Conservation (phyloP, 2,797 vertebrate genomes). For the Rallus crepitans region DNA sequence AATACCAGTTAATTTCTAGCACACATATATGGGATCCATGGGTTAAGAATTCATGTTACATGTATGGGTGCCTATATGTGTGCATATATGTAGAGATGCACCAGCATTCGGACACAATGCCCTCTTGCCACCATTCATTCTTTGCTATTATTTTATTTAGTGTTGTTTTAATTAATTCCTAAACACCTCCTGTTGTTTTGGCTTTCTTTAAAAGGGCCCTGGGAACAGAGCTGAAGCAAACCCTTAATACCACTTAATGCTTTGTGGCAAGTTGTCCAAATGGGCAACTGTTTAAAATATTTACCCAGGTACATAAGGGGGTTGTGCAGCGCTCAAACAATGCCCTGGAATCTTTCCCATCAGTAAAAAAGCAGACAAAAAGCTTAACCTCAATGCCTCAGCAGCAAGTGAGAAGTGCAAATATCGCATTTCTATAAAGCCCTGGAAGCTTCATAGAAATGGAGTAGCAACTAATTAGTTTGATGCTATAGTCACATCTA, state of each 20-base stretch:
- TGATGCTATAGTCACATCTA: constrained; percentile 66
- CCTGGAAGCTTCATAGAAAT: constrained; percentile 63
- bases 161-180: constrained; percentile 33
- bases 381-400: constrained; percentile 53
- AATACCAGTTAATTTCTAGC: background rate
- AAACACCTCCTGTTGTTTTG: constrained; percentile 29
- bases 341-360: constrained; percentile 58
- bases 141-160: background rate
- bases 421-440: constrained; percentile 53
- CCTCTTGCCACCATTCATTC: background rate
- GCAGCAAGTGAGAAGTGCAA: constrained; percentile 68
- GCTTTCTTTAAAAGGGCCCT: constrained; percentile 34
- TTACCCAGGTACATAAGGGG: constrained; percentile 61
- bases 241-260: constrained; percentile 40
- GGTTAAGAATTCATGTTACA: background rate
- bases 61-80: background rate
- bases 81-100: background rate
- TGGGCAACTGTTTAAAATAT: constrained; percentile 59
- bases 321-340: constrained; percentile 38
- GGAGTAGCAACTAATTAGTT: constrained; percentile 76
- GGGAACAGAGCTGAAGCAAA: constrained; percentile 51
- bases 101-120: background rate
- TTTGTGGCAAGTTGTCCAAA: constrained; percentile 66
- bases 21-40: background rate
- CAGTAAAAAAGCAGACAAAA: constrained; percentile 39